Conservation (phyloP, 2,888 invertebrate species). For the Polietes domitor region DNA sequence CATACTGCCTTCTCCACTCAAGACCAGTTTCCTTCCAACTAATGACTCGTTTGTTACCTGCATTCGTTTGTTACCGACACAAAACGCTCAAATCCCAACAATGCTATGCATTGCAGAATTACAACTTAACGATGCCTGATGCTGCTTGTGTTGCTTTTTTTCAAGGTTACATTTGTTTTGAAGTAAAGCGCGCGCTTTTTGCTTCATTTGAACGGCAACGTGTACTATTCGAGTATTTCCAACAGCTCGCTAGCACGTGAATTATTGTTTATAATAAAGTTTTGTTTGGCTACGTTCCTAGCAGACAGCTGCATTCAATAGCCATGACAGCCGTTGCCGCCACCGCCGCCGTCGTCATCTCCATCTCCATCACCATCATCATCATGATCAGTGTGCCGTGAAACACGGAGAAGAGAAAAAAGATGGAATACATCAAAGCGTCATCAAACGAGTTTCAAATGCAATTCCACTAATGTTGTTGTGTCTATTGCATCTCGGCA, state of each 20-base stretch:
- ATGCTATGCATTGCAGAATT: constrained; percentile 34
- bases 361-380: constrained; percentile 33
- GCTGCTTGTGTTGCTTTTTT: constrained; percentile 76
- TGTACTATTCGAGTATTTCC: neutral
- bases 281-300: constrained; percentile 30
- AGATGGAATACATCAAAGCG: constrained; percentile 62
- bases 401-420: constrained; percentile 47
- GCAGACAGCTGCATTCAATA: constrained; percentile 53
- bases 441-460: constrained; percentile 67
- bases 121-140: constrained; percentile 68
- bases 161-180: constrained; percentile 75
- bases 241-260: constrained; percentile 56
- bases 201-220: neutral
- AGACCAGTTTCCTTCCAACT: constrained; percentile 18
- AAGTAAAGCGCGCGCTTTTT: constrained; percentile 70
- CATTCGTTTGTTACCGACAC: neutral
- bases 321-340: constrained; percentile 36
- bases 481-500: constrained; percentile 26
- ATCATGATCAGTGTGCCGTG: constrained; percentile 25
- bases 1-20: neutral
- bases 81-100: constrained; percentile 4
- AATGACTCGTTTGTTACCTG: constrained; percentile 56
- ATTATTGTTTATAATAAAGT: constrained; percentile 45
- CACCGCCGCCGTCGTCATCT: constrained; percentile 31
- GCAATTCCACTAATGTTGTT: constrained; percentile 53